phyloP scores from a whole-genome alignment of 2,797 vertebrate genomes.

The Microctenopoma stevenorrisi region DNA sequence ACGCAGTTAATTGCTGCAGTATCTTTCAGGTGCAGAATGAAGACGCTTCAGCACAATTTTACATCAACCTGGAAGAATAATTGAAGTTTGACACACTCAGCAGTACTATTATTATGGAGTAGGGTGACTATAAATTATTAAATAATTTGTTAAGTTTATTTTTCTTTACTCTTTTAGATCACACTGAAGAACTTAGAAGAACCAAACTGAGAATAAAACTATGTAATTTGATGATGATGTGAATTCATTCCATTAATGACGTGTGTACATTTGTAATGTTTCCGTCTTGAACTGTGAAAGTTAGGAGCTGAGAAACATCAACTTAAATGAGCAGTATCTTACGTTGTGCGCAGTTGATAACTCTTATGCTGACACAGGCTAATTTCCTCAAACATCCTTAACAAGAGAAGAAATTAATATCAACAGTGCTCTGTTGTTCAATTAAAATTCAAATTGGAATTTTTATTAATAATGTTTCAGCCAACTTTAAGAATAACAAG shows the following conservation, averaged over 20 bases:
- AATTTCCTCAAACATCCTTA: conserved; percentile 72
- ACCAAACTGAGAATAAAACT: conserved; percentile 55
- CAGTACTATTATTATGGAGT: neutral
- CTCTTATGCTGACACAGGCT: conserved; percentile 71
- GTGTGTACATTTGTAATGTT: conserved; percentile 52
- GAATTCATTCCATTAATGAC: conserved; percentile 66
- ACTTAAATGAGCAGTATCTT: conserved; percentile 45
- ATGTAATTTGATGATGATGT: conserved; percentile 69
- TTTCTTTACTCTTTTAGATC: conserved; percentile 34
- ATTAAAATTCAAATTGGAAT: conserved; percentile 72
- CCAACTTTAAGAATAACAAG: conserved; percentile 65
- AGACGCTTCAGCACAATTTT: conserved; percentile 22
- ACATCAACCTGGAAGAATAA: conserved; percentile 24
- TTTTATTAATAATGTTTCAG: conserved; percentile 56
- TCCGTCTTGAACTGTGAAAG: conserved; percentile 48
- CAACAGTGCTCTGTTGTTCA: conserved; percentile 56
- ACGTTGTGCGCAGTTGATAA: conserved; percentile 56
- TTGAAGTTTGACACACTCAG: conserved; percentile 53
- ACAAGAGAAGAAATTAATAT: conserved; percentile 68
- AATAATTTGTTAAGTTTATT: conserved; percentile 52
- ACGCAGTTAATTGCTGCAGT: conserved; percentile 59
- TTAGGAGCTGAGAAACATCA: conserved; percentile 37
- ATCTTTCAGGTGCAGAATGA: conserved; percentile 55
- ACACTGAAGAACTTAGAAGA: conserved; percentile 42
- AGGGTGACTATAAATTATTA: conserved; percentile 32